Percentiles rank a stretch among this genome's conserved stretches.
phyloP scores from a whole-genome alignment of 2,797 vertebrate species.

The Lacerta agilis region DNA sequence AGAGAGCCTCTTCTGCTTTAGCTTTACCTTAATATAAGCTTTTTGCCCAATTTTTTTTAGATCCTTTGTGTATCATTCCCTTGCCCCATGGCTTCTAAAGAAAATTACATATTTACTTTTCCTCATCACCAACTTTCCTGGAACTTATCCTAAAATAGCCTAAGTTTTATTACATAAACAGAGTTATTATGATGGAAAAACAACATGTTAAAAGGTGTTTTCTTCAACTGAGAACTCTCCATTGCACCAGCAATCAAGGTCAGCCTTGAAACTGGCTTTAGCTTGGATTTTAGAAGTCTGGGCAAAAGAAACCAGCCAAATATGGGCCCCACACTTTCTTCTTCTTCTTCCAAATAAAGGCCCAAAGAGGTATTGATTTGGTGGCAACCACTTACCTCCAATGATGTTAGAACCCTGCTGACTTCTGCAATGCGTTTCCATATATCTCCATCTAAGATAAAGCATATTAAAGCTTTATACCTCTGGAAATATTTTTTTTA shows the following conservation, averaged over 20 bases:
- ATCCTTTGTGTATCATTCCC: neutral
- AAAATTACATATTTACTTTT: neutral
- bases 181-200: neutral
- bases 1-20: neutral
- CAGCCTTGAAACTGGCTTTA: neutral
- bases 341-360: neutral
- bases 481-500: conserved; percentile 27
- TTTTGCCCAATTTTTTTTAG: neutral
- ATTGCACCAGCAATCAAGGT: neutral
- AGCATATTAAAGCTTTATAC: conserved; percentile 32
- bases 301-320: neutral
- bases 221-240: neutral
- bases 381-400: conserved; percentile 18
- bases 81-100: neutral
- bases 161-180: neutral
- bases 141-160: neutral
- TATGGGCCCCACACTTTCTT: neutral
- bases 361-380: conserved; percentile 1
- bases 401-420: neutral
- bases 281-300: neutral
- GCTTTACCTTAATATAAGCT: neutral
- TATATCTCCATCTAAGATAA: conserved; percentile 31
- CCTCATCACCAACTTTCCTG: neutral
- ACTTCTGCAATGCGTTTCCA: conserved; percentile 15
- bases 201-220: neutral